Percentiles rank a stretch among this genome's conserved stretches.
Conservation (phyloP, 1,140 invertebrate genomes). For the Trachelipus rathkii region DNA sequence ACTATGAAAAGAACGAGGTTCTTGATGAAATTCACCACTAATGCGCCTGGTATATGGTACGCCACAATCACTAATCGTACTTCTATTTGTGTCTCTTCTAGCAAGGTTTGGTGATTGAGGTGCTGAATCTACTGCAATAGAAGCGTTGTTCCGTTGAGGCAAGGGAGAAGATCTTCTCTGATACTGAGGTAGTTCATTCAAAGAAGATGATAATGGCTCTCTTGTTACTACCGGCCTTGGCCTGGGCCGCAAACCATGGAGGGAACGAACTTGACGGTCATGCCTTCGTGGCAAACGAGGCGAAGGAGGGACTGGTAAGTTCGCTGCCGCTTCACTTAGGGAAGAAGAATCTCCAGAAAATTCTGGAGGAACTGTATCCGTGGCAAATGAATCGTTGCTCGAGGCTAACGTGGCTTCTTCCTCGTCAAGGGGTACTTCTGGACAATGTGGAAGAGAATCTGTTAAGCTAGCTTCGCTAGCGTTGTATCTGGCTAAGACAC, state of each 20-base stretch:
- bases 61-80: background rate
- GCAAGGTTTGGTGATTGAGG: background rate
- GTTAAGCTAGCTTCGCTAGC: background rate
- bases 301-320: background rate
- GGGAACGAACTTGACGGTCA: background rate
- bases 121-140: background rate
- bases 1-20: background rate
- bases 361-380: background rate
- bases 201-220: background rate
- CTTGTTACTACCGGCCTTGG: background rate
- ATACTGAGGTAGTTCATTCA: background rate
- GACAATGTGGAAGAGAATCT: background rate
- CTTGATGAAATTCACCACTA: background rate
- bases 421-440: background rate
- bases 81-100: background rate
- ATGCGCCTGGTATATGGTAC: too few species aligned
- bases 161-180: background rate
- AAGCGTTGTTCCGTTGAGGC: background rate
- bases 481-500: background rate
- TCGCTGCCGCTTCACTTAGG: background rate
- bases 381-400: background rate
- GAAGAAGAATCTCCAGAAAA: background rate
- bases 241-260: background rate
- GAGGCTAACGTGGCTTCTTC: constrained; percentile 4
- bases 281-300: background rate